Conservation (phyloP, 53 echinoderm and acorn worm species). For the Temnopleurus reevesii region DNA sequence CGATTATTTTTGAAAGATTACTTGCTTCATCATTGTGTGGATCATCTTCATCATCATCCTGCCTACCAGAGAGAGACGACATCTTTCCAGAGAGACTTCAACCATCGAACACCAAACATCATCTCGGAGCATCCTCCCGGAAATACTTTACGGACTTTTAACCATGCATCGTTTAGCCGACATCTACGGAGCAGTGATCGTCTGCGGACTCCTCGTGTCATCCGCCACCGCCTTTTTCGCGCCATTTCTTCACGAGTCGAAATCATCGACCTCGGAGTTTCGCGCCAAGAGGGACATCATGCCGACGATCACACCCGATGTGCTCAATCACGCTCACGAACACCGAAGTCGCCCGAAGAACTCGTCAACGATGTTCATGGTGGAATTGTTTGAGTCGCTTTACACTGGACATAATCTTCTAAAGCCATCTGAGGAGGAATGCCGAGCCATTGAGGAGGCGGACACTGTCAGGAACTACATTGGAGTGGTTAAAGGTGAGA, state of each 20-base stretch:
- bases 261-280: neutral
- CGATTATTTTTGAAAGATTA: neutral
- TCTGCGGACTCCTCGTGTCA: neutral
- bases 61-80: neutral
- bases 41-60: neutral
- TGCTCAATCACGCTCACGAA: neutral
- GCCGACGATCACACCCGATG: neutral
- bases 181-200: neutral
- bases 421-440: slow-evolving; percentile 67
- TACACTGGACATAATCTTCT: slow-evolving; percentile 52
- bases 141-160: slow-evolving; percentile 16
- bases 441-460: slow-evolving; percentile 68
- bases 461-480: slow-evolving; percentile 86
- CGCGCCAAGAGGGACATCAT: neutral
- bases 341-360: neutral
- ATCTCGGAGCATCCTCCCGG: neutral
- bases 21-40: neutral
- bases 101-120: neutral
- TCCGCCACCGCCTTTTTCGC: slow-evolving; percentile 35
- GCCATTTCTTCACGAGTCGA: slow-evolving; percentile 34
- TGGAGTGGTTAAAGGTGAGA: slow-evolving; percentile 72
- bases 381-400: slow-evolving; percentile 55
- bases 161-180: neutral
- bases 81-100: slow-evolving; percentile 13
- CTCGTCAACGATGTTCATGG: slow-evolving; percentile 51